phyloP scores from a whole-genome alignment of 2,888 invertebrate species.

The Abrostola triplasia region DNA sequence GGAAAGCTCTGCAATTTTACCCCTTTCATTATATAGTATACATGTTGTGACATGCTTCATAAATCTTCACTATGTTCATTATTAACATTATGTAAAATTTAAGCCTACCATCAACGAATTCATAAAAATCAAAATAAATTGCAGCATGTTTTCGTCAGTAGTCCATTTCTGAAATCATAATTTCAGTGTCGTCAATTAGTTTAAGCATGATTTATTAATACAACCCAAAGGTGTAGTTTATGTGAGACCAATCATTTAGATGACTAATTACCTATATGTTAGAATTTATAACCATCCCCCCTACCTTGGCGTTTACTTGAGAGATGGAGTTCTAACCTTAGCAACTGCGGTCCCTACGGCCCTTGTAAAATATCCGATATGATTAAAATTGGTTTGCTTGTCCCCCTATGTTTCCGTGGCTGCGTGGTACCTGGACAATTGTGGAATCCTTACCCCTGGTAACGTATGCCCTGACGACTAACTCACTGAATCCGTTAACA shows the following conservation, averaged over 20 bases:
- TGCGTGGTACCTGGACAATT: slow-evolving; percentile 75
- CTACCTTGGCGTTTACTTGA: slow-evolving; percentile 85
- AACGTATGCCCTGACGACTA: slow-evolving; percentile 80
- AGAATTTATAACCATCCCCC: slow-evolving; percentile 76
- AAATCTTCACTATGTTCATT: slow-evolving; percentile 15
- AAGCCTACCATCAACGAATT: too few relatives aligned
- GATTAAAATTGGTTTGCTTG: slow-evolving; percentile 84
- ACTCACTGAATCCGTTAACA: slow-evolving; percentile 83
- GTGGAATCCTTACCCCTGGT: slow-evolving; percentile 75
- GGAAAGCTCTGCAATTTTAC: slow-evolving; percentile 51
- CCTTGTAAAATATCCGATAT: slow-evolving; percentile 66
- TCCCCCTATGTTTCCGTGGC: slow-evolving; percentile 84
- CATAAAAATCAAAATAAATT: too few relatives aligned
- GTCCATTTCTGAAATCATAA: too few relatives aligned
- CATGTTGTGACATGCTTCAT: slow-evolving; percentile 50
- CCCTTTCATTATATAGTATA: slow-evolving; percentile 30
- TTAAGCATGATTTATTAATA: slow-evolving; percentile 69
- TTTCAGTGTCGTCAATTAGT: slow-evolving; percentile 66
- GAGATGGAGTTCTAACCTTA: slow-evolving; percentile 67
- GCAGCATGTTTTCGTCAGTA: too few relatives aligned
- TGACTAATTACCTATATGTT: slow-evolving; percentile 70
- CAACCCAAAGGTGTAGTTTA: slow-evolving; percentile 85
- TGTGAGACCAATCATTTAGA: slow-evolving; percentile 62
- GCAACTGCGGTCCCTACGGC: slow-evolving; percentile 45
- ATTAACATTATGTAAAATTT: neutral